Base-by-base conservation (phyloP, 1,140 invertebrate species). In the Musca vetustissima region DNA sequence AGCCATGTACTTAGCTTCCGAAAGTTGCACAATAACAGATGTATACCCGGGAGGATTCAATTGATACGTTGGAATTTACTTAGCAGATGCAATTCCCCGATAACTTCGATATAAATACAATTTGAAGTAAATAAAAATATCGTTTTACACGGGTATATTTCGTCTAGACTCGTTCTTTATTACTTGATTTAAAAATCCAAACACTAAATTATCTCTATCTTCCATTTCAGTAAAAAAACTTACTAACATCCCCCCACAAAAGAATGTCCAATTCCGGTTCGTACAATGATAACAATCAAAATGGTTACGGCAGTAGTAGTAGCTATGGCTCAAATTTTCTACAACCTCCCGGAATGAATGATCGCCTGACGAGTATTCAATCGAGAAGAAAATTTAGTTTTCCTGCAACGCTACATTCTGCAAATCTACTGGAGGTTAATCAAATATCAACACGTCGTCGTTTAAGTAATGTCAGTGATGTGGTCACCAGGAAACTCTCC, bases 401-500 rank as follows among this genome's bases (percentile, higher is more conserved):
- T 71, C 85, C 86, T 0, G 85, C 85, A 28, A 78, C 84, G 0
- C 72, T 87, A 0, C 83, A 84, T 52, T 83, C 83, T 1, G 74
- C 80, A 21, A 73, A 83, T 1, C 66, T 84, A 11, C 57, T 81
- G 64, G 81, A 74, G 67, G 81, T 76, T 49, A 76, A 69, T 9
- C 73, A 70, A 1, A 71, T 73, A 11, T 74, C 72, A 4, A 73
- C 76, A 4, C 73, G 75, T 47, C 79, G 86, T 19, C 82, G 90
- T 50, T 86, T 91, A 55, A 90, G 89, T 75, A 91, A 90, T 73
- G 89, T 91, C 11, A 87, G 89, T 72, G 89, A 90, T 76, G 89
- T 86, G 1, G 89, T 91, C 1, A 85, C 87, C 2, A 79, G 90
- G 43, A 91, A 91, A 74, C 79, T 92, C 22, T 91, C 89, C 17